phyloP scores from a whole-genome alignment of 2,797 vertebrate species.

The Trachops cirrhosus region DNA sequence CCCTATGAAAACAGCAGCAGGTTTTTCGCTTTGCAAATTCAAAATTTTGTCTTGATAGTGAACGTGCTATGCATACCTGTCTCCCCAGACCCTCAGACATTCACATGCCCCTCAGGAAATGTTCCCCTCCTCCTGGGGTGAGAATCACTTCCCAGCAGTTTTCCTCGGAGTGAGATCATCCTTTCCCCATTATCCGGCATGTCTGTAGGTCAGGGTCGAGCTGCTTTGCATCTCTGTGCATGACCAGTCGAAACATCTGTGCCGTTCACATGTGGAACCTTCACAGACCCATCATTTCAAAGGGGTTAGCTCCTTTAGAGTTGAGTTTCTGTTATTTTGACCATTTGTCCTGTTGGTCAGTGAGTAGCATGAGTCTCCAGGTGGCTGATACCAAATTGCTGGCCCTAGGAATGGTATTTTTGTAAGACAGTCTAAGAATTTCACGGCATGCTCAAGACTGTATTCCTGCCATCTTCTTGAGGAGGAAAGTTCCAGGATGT shows the following conservation, averaged over 20 bases:
- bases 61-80: background rate
- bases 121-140: background rate
- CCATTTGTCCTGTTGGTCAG: background rate
- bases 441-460: background rate
- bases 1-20: background rate
- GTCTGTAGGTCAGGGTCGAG: accelerated
- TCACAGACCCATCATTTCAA: background rate
- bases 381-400: background rate
- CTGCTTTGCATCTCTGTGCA: background rate
- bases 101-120: background rate
- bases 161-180: background rate
- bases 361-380: background rate
- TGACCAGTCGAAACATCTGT: background rate
- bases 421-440: background rate
- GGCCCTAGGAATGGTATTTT: background rate
- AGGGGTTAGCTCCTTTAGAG: background rate
- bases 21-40: background rate
- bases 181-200: background rate
- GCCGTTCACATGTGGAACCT: background rate
- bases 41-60: background rate
- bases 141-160: background rate
- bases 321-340: background rate
- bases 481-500: background rate
- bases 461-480: background rate
- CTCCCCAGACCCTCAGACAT: background rate